Base-by-base conservation (phyloP, 2,113 vertebrate species). In the Rynchops niger region DNA sequence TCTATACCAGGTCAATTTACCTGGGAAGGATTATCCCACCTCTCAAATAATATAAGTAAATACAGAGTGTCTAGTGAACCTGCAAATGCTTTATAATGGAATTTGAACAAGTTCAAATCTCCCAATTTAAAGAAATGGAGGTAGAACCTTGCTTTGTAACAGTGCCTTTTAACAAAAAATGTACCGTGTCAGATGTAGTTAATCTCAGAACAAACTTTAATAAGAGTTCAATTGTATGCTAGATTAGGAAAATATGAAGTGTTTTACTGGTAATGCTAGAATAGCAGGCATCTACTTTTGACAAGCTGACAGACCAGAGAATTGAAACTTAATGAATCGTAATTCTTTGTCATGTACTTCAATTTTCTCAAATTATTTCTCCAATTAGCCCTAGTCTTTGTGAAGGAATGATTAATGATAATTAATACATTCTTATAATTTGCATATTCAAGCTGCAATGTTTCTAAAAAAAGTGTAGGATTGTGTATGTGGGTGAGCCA, bases 381-480 rank as follows among this genome's bases (percentile, higher is more conserved):
- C 96, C 96, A 98, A 98, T 98, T 98, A 97, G 96, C 96, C 96
- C 93, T 82, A 95, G 92, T 96, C 95, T 95, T 98, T 97, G 93
- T 98, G 97, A 97, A 97, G 96, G 96, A 96, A 97, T 97, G 96
- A 97, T 96, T 98, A 98, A 98, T 98, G 98, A 97, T 98, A 98
- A 98, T 98, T 97, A 96, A 97, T 96, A 95, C 89, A 90, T 97
- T 90, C 86, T 90, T 94, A 81, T 43, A 70, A 98, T 98, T 98
- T 98, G 93, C 96, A 97, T 98, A 96, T 95, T 96, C 93, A 82
- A 70, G 59, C 92, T 97, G n/a, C 50, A 91, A 40, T 83, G 63
- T 97, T 97, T 91, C 95, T 82, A 23, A 94, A 92, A 95, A 87
- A 95, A 72, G 17, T 30, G 58, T 61, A 10, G 32, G 79, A 96